Evolutionary conservation across 2,888 invertebrate species (phyloP).

Genomic region (Ectropis crepuscularia): DNA sequence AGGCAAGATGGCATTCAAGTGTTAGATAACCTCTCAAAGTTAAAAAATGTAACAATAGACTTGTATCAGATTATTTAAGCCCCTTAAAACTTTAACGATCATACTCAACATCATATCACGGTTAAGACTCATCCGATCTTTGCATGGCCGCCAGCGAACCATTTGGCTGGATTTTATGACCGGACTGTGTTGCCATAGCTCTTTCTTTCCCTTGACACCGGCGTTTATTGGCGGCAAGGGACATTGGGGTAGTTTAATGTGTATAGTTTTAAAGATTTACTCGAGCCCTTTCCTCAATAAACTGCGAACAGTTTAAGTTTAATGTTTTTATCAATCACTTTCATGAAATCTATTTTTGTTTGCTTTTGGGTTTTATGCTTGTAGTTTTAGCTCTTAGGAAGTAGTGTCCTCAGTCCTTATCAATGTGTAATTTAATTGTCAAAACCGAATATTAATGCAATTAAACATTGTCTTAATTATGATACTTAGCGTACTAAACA

Average conservation of each 20-base stretch:
- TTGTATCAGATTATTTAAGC: not conserved
- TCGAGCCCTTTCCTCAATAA: not conserved
- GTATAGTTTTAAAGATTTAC: slow-evolving; percentile 12
- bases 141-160: slow-evolving; percentile 14
- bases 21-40: no score
- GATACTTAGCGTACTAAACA: no score
- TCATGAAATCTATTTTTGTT: no score
- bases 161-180: slow-evolving; percentile 15
- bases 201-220: slow-evolving; percentile 17
- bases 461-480: not conserved
- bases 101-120: not conserved
- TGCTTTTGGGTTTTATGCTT: no score
- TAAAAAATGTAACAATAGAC: no score
- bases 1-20: no score
- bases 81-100: not conserved
- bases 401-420: no score
- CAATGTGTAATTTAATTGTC: no score
- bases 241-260: slow-evolving; percentile 9
- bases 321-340: no score
- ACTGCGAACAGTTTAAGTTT: not conserved
- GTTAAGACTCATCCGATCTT: slow-evolving; percentile 16
- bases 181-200: slow-evolving; percentile 24
- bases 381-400: no score
- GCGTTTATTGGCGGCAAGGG: slow-evolving; percentile 1
- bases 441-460: not conserved